A percentile compares a stretch with the other conserved stretches of the same genome.
These are phyloP conservation scores for Apteryx owenii DNA, from an alignment of 2,113 vertebrate genomes.

Conservation along the genomic window DNA sequence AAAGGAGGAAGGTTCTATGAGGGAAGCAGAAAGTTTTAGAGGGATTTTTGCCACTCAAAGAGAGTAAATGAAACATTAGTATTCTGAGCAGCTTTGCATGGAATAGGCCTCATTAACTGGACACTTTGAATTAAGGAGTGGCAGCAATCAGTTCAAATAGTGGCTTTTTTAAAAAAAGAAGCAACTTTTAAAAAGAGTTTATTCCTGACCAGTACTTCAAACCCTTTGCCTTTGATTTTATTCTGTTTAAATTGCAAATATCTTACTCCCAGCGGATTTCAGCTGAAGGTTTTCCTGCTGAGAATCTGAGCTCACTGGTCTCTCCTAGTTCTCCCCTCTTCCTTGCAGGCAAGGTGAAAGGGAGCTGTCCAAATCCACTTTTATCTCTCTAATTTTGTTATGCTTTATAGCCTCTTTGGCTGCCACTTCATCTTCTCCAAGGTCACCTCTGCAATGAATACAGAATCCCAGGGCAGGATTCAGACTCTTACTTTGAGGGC, in stretches of 20 bases:
- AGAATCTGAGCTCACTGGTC: background rate
- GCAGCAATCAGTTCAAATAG: background rate
- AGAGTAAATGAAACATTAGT: background rate
- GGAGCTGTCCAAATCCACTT: background rate
- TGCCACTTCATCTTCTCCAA: background rate
- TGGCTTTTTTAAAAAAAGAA: background rate
- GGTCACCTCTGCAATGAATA: background rate
- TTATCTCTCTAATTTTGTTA: slow-evolving; percentile 27
- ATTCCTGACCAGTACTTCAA: background rate
- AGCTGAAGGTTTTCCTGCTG: background rate
- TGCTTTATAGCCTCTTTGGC: background rate
- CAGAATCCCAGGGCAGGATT: background rate
- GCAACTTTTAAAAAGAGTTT: background rate
- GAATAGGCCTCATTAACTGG: background rate
- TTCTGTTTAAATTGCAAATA: slow-evolving; percentile 29
- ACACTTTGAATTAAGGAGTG: background rate
- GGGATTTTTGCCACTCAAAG: background rate
- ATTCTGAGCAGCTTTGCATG: background rate
- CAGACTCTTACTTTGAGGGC: background rate
- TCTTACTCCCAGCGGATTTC: background rate
- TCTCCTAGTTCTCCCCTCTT: background rate
- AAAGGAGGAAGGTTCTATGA: background rate
- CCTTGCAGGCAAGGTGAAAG: background rate
- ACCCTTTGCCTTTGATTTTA: background rate
- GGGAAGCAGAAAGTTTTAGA: background rate